These are phyloP conservation scores for Miniopterus natalensis DNA, from an alignment of 2,113 vertebrate genomes.

Conservation along the genomic window DNA sequence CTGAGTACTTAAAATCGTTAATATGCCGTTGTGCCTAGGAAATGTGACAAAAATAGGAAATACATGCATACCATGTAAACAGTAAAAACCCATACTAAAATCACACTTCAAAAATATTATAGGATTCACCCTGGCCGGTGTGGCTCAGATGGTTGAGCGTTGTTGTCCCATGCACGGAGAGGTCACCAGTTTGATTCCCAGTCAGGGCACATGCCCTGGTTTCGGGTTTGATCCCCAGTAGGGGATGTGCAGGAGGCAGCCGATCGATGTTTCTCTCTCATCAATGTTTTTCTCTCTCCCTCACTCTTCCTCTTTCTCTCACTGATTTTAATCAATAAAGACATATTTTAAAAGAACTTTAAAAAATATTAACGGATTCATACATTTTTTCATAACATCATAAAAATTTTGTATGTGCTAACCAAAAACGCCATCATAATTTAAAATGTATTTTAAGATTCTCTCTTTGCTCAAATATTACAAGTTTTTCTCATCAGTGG, in stretches of 20 bases:
- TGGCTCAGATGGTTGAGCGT: too few relatives aligned
- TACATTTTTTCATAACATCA: conserved; percentile 27
- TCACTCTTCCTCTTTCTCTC: too few relatives aligned
- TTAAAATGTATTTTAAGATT: conserved; percentile 44
- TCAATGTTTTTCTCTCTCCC: too few relatives aligned
- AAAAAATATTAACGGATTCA: background rate
- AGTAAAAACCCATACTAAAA: conserved; percentile 1
- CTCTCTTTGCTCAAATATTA: conserved; percentile 53
- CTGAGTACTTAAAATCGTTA: conserved; percentile 50
- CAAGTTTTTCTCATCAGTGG: conserved; percentile 21
- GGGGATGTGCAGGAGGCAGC: too few relatives aligned
- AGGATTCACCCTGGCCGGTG: too few relatives aligned
- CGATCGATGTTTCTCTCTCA: too few relatives aligned
- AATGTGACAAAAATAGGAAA: conserved; percentile 45
- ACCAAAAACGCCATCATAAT: background rate
- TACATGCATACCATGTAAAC: background rate
- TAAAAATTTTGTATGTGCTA: background rate
- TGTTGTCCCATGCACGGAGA: too few relatives aligned
- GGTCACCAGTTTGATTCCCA: too few relatives aligned
- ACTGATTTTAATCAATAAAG: too few relatives aligned
- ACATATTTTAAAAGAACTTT: too few relatives aligned
- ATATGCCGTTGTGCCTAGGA: background rate
- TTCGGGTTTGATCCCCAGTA: too few relatives aligned
- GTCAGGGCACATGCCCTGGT: too few relatives aligned
- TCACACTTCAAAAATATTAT: conserved; percentile 21